phyloP scores from a whole-genome alignment of 2,113 vertebrate genomes.

The Myrmecophaga tridactyla region DNA sequence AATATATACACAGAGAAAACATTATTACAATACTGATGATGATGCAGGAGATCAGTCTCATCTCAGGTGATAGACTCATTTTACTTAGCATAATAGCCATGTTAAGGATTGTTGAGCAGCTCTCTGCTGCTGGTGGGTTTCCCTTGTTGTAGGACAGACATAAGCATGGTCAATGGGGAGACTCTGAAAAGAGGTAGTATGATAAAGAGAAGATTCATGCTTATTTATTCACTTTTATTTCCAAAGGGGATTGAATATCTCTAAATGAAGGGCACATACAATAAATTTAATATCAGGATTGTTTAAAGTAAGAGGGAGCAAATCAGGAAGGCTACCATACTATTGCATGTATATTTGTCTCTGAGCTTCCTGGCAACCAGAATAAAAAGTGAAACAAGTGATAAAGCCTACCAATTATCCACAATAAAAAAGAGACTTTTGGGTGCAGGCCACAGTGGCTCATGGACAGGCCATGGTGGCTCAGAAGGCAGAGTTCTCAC shows the following conservation, averaged over 20 bases:
- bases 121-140: background rate
- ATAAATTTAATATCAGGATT: background rate
- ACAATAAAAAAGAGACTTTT: too few species aligned
- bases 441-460: too few species aligned
- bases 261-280: background rate
- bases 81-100: background rate
- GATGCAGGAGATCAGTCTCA: background rate
- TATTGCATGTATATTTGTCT: background rate
- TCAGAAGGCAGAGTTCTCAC: too few species aligned
- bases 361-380: slow-evolving; percentile 26
- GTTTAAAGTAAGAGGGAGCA: slow-evolving; percentile 22
- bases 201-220: background rate
- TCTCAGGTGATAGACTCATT: background rate
- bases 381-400: slow-evolving; percentile 13
- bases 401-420: background rate
- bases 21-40: too few species aligned
- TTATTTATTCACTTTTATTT: background rate
- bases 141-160: background rate
- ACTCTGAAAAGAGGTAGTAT: background rate
- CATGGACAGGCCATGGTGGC: too few species aligned
- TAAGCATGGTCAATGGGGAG: background rate
- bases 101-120: background rate
- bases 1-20: background rate
- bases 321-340: background rate
- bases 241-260: background rate